Evolutionary conservation across 2,888 invertebrate species (phyloP).

Genomic region (Drosophila histrio): DNA sequence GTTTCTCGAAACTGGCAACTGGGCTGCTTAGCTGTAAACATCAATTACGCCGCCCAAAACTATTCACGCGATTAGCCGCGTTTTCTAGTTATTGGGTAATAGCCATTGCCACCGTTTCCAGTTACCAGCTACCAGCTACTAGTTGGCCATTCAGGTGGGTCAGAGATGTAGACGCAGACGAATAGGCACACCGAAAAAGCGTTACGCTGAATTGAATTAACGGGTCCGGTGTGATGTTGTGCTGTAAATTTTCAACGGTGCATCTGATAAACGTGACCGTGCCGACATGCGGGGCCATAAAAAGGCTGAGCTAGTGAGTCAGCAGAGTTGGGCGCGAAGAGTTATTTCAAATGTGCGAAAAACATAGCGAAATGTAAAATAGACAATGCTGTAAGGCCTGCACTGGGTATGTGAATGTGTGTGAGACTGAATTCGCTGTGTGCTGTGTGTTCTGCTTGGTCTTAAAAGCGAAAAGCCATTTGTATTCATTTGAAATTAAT

Average conservation of each 20-base stretch:
- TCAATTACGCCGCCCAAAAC: conserved; percentile 76
- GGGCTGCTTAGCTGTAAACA: conserved; percentile 68
- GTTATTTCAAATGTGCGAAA: conserved; percentile 67
- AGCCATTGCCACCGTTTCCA: conserved; percentile 36
- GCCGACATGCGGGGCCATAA: conserved; percentile 55
- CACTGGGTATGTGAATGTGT: conserved; percentile 2
- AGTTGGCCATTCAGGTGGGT: not conserved
- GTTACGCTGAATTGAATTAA: conserved; percentile 76
- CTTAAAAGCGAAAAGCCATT: conserved; percentile 80
- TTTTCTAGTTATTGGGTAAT: conserved; percentile 75
- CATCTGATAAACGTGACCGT: conserved; percentile 74
- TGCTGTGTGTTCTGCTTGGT: conserved; percentile 49
- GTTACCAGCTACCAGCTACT: not conserved
- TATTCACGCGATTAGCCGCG: conserved; percentile 78
- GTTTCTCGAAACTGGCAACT: not conserved
- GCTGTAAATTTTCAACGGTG: conserved; percentile 73
- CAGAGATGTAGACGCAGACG: conserved; percentile 17
- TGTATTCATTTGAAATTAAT: conserved; percentile 80
- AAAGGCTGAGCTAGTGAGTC: conserved; percentile 60
- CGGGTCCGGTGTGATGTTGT: conserved; percentile 57
- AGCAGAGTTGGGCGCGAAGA: conserved; percentile 53
- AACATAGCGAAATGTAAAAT: conserved; percentile 70
- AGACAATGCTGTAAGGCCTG: conserved; percentile 57
- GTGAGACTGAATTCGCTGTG: conserved; percentile 33
- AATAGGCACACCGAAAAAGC: conserved; percentile 39